These are phyloP conservation scores for Porphyrio hochstetteri DNA, from an alignment of 2,113 vertebrate species.

Conservation along the genomic window DNA sequence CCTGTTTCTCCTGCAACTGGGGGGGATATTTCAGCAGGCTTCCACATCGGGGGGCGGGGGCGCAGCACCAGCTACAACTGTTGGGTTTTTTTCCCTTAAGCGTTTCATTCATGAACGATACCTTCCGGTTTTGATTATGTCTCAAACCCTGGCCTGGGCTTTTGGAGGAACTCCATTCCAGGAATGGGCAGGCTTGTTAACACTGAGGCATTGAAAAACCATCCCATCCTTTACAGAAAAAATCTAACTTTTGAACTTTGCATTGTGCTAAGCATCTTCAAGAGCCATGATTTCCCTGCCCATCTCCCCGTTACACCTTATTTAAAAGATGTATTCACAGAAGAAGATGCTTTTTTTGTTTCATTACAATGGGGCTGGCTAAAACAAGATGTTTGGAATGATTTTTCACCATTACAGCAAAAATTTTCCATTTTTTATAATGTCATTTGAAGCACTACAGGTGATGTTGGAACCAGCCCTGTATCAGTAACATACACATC, in stretches of 20 bases:
- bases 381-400: neutral
- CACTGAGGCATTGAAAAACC: neutral
- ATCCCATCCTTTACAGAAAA: neutral
- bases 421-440: neutral
- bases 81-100: neutral
- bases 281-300: neutral
- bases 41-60: neutral
- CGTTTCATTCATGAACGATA: neutral
- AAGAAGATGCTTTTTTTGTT: neutral
- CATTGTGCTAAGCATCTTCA: neutral
- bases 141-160: neutral
- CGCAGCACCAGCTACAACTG: neutral
- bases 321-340: neutral
- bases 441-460: neutral
- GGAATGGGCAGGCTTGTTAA: neutral
- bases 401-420: neutral
- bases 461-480: neutral
- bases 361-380: neutral
- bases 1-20: neutral
- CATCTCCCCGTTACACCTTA: neutral
- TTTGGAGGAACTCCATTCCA: neutral
- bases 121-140: neutral
- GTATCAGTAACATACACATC: neutral
- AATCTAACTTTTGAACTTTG: neutral
- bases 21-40: neutral